These are phyloP conservation scores for Microtus oregoni DNA, from an alignment of 2,113 vertebrate genomes.

Conservation along the genomic window DNA sequence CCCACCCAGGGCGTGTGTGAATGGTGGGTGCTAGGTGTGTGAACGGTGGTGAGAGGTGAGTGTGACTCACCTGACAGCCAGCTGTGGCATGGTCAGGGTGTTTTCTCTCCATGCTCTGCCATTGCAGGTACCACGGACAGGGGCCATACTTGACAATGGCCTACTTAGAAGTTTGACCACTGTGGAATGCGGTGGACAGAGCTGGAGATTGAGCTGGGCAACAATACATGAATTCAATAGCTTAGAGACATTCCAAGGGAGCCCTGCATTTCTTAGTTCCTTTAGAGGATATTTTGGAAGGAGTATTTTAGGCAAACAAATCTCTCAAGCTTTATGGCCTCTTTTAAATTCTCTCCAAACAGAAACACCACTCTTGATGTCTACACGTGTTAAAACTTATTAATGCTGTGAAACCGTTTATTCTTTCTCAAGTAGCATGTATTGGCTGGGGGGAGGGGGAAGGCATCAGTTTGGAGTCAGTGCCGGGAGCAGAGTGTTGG, in stretches of 20 bases:
- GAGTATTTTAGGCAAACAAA: background rate
- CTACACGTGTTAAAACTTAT: background rate
- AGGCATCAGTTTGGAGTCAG: background rate
- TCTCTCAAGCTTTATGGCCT: background rate
- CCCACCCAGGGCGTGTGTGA: background rate
- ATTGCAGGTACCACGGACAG: fast-evolving
- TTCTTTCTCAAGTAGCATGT: background rate
- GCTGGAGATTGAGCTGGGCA: background rate
- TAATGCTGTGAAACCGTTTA: background rate
- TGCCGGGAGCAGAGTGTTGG: background rate
- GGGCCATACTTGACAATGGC: background rate
- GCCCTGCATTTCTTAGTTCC: background rate
- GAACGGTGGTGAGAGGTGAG: too few relatives aligned
- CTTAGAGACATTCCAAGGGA: background rate
- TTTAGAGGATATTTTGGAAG: background rate
- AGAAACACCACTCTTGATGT: background rate
- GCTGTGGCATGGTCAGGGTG: fast-evolving
- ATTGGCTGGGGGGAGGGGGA: too few relatives aligned
- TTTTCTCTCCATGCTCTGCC: fast-evolving
- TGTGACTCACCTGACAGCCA: too few relatives aligned
- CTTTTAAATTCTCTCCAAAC: background rate
- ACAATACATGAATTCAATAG: background rate
- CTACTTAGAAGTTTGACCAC: background rate
- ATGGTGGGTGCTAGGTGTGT: background rate
- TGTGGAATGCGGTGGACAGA: background rate